Evolutionary conservation across 2,113 vertebrate genomes (phyloP).

Genomic region (Vulpes ferrilata): DNA sequence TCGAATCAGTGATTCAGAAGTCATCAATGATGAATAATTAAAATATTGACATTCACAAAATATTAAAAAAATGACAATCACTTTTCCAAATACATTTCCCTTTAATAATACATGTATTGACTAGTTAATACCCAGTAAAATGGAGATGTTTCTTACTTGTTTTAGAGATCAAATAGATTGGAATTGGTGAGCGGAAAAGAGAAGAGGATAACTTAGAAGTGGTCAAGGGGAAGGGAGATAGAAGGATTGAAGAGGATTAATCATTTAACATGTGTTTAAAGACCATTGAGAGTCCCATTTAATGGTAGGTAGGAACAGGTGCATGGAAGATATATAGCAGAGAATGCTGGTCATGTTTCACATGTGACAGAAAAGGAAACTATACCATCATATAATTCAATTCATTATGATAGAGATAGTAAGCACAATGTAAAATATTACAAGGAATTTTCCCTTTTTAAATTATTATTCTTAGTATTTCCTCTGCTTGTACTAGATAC

Average conservation of each 20-base stretch:
- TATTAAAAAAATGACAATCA: neutral
- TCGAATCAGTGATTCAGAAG: neutral
- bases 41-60: slow-evolving; percentile 37
- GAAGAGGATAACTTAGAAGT: neutral
- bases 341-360: neutral
- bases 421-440: neutral
- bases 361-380: neutral
- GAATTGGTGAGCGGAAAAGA: neutral
- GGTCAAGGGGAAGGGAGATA: neutral
- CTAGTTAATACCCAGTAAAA: neutral
- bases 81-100: neutral
- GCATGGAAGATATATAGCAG: neutral
- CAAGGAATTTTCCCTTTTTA: neutral
- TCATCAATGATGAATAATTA: slow-evolving; percentile 18
- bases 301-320: neutral
- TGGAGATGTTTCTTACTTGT: neutral
- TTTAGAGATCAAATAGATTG: neutral
- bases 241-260: neutral
- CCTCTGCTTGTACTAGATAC: neutral
- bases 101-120: neutral
- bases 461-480: neutral
- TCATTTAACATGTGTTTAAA: neutral
- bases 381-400: neutral
- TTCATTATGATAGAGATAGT: neutral
- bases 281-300: neutral